Evolutionary conservation across 2,888 invertebrate genomes (phyloP).

Genomic region (Dendrolimus pini): DNA sequence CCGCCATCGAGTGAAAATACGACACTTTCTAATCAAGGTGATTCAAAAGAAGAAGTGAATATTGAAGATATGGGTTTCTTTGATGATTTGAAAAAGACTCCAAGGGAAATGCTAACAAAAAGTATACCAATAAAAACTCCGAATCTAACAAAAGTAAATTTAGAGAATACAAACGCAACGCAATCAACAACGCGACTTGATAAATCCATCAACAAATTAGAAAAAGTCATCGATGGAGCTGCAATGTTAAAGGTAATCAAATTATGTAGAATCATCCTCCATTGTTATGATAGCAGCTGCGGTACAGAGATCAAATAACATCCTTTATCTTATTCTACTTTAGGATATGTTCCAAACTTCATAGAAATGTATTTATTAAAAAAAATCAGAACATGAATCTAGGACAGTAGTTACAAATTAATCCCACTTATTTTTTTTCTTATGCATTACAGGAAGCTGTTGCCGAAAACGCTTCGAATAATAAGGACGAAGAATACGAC

Average conservation of each 20-base stretch:
- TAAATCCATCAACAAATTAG: conserved; percentile 41
- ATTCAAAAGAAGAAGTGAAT: conserved; percentile 35
- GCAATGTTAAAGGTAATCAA: conserved; percentile 41
- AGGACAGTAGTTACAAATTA: no score
- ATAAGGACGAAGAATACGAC: conserved; percentile 17
- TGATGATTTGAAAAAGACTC: conserved; percentile 33
- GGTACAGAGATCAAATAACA: no score
- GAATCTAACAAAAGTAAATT: conserved; percentile 1
- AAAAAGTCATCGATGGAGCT: conserved; percentile 55
- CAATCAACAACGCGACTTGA: conserved; percentile 30
- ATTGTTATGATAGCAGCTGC: no score
- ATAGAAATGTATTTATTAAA: no score
- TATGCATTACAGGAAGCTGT: conserved; percentile 37
- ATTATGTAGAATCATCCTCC: no score
- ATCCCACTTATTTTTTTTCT: no score
- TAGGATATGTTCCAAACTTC: no score
- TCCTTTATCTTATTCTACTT: no score
- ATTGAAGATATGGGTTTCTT: conserved; percentile 43
- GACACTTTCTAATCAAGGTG: conserved; percentile 13
- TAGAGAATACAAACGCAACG: conserved; percentile 5
- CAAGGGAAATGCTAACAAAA: conserved; percentile 9
- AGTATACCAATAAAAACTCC: conserved; percentile 3
- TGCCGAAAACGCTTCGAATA: conserved; percentile 22
- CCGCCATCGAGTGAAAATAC: conserved; percentile 8
- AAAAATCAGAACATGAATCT: no score